These are phyloP conservation scores for Dermochelys coriacea DNA, from an alignment of 2,797 vertebrate species.

Conservation along the genomic window DNA sequence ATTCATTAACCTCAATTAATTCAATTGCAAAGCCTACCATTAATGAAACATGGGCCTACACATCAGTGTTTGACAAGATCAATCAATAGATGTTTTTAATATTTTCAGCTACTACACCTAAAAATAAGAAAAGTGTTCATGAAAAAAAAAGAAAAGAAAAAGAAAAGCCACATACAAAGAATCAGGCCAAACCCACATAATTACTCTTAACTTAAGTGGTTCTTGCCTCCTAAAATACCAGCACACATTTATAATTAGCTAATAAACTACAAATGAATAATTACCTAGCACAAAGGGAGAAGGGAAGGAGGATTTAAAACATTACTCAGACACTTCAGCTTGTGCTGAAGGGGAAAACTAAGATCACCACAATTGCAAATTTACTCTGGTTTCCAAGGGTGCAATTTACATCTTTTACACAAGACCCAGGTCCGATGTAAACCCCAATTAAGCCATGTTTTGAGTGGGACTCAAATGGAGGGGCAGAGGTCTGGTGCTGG, in stretches of 20 bases:
- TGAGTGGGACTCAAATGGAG: neutral
- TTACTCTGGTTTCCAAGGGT: neutral
- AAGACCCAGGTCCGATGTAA: neutral
- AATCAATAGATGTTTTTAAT: rapidly evolving
- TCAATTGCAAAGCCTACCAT: neutral
- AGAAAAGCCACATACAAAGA: neutral
- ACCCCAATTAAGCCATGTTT: neutral
- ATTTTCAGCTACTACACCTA: rapidly evolving
- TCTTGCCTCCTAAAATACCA: neutral
- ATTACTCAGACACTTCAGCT: neutral
- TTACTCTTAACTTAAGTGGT: rapidly evolving
- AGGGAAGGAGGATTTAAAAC: neutral
- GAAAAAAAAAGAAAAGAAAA: rapidly evolving
- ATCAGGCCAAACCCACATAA: rapidly evolving
- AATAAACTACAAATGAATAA: neutral
- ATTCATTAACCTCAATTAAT: neutral
- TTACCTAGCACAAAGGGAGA: neutral
- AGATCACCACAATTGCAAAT: neutral
- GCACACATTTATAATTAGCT: neutral
- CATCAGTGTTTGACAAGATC: neutral
- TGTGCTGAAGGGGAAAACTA: neutral
- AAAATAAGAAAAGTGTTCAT: rapidly evolving
- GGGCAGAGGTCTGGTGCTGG: neutral
- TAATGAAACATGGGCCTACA: rapidly evolving
- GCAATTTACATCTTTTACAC: neutral